Conservation (phyloP, 2,113 vertebrate species). For the Peromyscus californicus region DNA sequence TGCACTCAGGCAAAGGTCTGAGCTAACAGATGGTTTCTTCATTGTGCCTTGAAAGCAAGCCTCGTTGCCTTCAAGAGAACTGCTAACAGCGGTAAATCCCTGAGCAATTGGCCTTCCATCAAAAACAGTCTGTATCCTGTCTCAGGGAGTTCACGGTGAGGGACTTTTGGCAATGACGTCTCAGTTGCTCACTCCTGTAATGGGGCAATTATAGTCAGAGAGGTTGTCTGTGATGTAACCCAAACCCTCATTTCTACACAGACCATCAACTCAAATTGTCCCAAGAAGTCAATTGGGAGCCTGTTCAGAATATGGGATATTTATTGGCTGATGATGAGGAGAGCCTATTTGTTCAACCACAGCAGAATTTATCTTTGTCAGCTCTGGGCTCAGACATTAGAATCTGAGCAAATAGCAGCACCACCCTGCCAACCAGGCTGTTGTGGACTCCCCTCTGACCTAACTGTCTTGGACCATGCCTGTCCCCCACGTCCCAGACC, state of each 20-base stretch:
- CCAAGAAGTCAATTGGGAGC: conserved; percentile 75
- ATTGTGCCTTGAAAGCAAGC: conserved; percentile 75
- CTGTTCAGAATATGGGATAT: conserved; percentile 75
- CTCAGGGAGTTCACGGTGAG: conserved; percentile 70
- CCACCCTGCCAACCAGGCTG: conserved; percentile 2
- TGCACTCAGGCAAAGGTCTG: conserved; percentile 78
- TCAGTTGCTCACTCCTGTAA: conserved; percentile 81
- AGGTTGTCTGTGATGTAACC: conserved; percentile 81
- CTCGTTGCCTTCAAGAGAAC: conserved; percentile 45
- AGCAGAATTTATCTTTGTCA: conserved; percentile 80
- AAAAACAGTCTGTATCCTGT: conserved; percentile 80
- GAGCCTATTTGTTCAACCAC: conserved; percentile 80
- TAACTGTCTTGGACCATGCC: neutral
- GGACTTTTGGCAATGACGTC: conserved; percentile 76
- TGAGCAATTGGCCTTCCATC: conserved; percentile 80
- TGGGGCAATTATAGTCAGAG: conserved; percentile 81
- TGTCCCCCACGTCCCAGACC: conserved; percentile 19
- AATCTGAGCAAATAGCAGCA: conserved; percentile 70
- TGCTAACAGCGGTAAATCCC: conserved; percentile 75
- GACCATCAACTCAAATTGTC: conserved; percentile 81
- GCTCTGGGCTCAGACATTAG: conserved; percentile 41
- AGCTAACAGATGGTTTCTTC: conserved; percentile 78
- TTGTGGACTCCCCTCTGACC: conserved; percentile 51
- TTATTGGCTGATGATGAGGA: conserved; percentile 80
- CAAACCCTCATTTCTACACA: conserved; percentile 79